phyloP scores from a whole-genome alignment of 2,113 vertebrate genomes.

The Cynopterus brachyotis region DNA sequence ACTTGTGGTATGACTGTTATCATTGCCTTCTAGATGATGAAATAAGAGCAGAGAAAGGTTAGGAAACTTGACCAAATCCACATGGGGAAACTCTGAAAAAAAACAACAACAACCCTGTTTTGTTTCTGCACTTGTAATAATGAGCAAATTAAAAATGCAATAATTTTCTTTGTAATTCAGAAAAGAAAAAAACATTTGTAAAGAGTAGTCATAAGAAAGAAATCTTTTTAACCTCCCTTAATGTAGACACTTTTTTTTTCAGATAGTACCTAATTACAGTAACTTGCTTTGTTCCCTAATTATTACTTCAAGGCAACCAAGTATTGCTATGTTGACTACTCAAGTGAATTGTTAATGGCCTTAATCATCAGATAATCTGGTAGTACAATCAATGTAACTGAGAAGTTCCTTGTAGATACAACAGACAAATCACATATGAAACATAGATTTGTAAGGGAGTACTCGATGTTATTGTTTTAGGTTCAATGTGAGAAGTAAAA shows the following conservation, averaged over 20 bases:
- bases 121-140: conserved; percentile 70
- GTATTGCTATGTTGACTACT: conserved; percentile 85
- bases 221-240: conserved; percentile 84
- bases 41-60: conserved; percentile 49
- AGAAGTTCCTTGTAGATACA: conserved; percentile 78
- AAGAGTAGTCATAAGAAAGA: conserved; percentile 78
- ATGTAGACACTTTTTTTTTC: conserved; percentile 82
- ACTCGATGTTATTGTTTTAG: not conserved
- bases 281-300: conserved; percentile 87
- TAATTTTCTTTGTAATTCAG: conserved; percentile 74
- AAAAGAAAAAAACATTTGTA: conserved; percentile 66
- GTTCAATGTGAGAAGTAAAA: not conserved
- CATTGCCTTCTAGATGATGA: conserved; percentile 15
- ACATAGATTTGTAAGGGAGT: not conserved
- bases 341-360: conserved; percentile 85
- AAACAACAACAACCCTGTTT: conserved; percentile 50
- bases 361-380: conserved; percentile 86
- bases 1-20: conserved; percentile 4
- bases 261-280: conserved; percentile 86
- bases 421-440: conserved; percentile 53
- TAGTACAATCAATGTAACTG: conserved; percentile 83
- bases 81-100: not conserved
- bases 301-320: conserved; percentile 88
- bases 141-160: conserved; percentile 75
- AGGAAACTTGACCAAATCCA: conserved; percentile 47